Evolutionary conservation across 2,113 vertebrate genomes (phyloP), one percentile per base, ranked within the genome.

Genomic region (Etia nguti): DNA sequence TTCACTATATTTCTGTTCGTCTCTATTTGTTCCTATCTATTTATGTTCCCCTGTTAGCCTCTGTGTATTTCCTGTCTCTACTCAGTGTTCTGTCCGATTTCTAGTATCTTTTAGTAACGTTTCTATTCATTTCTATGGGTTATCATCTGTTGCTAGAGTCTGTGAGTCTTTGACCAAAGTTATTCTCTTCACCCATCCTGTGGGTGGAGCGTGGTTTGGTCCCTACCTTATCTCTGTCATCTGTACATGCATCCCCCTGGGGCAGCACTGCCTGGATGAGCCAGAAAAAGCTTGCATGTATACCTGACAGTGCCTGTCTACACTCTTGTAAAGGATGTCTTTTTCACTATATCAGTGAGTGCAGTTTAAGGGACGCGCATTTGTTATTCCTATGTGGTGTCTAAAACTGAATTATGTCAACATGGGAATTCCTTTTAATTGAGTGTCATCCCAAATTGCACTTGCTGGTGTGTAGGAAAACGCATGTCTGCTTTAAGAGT

Each of bases 151-250:
- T 91, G 48, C 52, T 83, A 29, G 24, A 46, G 68, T 73, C 68
- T 89, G 88, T 91, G n/a, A 90, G 77, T 92, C 84, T 65, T 29
- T 83, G 91, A 84, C 89, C 90, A 93, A 87, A 92, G 92, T 84
- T 86, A 90, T 83, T 80, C 89, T 92, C 86, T 79, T 24, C 31
- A 65, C 86, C 90, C 82, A 31, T 82, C 60, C 55, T 89, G 86
- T 89, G 91, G 93, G 89, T 79, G 79, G 91, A 94, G 92, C 80
- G 70, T 90, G 80, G 82, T 92, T 92, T 92, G 91, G 92, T 93
- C 87, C 80, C 6, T 56, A 75, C 86, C 56, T 79, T 92, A 86
- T 89, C 68, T 84, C 90, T 92, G 93, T 94, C 93, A 93, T 92
- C 73, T 94, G 89, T 90, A 93, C 93, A 93, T 92, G 91, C 92